Conservation (phyloP, 2,888 invertebrate genomes). For the Callinectes sapidus region DNA sequence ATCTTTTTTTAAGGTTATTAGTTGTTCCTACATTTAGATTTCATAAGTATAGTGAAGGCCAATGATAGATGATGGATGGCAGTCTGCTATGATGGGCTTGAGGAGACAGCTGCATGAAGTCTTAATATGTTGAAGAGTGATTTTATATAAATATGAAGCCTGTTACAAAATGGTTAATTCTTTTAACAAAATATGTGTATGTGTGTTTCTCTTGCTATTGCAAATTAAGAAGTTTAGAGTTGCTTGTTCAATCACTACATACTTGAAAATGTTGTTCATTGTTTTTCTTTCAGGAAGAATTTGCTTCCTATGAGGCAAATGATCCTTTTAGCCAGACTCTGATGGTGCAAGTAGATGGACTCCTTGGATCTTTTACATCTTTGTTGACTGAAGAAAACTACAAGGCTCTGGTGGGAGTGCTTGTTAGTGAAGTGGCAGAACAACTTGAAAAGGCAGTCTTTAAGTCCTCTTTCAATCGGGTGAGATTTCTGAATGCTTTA, state of each 20-base stretch:
- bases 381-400: constrained; percentile 85
- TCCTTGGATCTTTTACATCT: constrained; percentile 85
- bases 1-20: neutral
- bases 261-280: neutral
- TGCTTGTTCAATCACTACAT: neutral
- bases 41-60: neutral
- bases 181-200: too few species aligned
- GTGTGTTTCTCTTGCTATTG: neutral
- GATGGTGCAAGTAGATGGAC: constrained; percentile 85
- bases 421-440: constrained; percentile 86
- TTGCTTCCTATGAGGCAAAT: constrained; percentile 88
- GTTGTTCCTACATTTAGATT: neutral
- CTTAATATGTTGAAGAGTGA: too few species aligned
- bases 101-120: too few species aligned
- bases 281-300: constrained; percentile 82
- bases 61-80: too few species aligned
- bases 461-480: constrained; percentile 89
- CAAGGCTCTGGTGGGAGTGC: constrained; percentile 85
- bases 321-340: constrained; percentile 91
- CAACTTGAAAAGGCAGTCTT: constrained; percentile 88
- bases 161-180: too few species aligned
- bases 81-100: too few species aligned
- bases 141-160: too few species aligned
- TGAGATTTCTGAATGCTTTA: constrained; percentile 75
- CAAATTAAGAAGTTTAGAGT: neutral